Evolutionary conservation across 2,888 invertebrate genomes (phyloP).

Genomic region (Lydus trimaculatus): DNA sequence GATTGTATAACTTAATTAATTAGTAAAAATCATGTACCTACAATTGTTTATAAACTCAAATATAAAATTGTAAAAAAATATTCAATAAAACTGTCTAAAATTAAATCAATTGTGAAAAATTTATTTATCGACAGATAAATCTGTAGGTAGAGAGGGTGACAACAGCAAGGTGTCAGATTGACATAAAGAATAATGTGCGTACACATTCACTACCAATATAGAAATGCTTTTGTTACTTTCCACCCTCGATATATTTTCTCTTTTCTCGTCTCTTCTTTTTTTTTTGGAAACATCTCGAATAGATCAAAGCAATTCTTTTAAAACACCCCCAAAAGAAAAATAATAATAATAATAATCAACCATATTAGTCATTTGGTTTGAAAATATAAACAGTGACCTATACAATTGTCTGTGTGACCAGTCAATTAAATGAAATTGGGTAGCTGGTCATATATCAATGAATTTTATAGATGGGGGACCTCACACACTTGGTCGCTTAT

Average conservation of each 20-base stretch:
- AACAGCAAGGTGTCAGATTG: conserved; percentile 6
- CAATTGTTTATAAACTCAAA: conserved; percentile 36
- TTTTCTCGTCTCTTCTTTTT: neutral
- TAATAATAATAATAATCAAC: neutral
- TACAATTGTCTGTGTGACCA: conserved; percentile 54
- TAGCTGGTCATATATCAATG: conserved; percentile 55
- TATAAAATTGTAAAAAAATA: conserved; percentile 40
- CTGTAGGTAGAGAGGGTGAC: neutral
- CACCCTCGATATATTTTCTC: neutral
- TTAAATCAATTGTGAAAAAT: neutral
- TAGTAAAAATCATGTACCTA: conserved; percentile 34
- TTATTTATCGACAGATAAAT: neutral
- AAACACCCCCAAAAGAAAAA: too few species aligned
- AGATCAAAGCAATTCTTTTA: neutral
- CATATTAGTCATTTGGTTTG: neutral
- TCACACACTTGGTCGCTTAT: conserved; percentile 52
- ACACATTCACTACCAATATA: neutral
- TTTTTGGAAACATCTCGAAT: neutral
- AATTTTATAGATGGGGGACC: conserved; percentile 42
- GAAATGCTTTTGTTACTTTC: conserved; percentile 1
- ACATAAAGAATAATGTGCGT: neutral
- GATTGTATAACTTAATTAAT: conserved; percentile 20
- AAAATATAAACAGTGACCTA: conserved; percentile 47
- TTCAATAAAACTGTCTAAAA: conserved; percentile 32
- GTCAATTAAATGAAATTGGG: conserved; percentile 58